These are phyloP conservation scores for Alexandromys fortis DNA, from an alignment of 2,113 vertebrate genomes.

Conservation along the genomic window DNA sequence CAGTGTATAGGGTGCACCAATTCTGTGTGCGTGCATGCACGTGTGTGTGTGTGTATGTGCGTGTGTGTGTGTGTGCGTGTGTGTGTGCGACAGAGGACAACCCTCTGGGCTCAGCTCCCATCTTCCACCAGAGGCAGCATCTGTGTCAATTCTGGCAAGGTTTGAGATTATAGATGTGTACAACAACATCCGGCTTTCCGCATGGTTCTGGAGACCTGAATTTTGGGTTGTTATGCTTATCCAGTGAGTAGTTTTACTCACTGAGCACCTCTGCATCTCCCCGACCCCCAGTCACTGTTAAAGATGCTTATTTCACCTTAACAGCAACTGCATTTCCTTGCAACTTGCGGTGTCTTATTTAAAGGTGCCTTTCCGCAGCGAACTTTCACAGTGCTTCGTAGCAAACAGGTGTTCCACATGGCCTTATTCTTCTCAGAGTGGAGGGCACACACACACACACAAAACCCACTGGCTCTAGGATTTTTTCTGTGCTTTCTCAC, in stretches of 20 bases:
- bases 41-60: too few species aligned
- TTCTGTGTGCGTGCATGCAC: too few species aligned
- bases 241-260: not conserved
- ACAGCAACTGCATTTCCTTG: not conserved
- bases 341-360: not conserved
- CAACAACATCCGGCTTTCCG: not conserved
- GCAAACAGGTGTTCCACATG: not conserved
- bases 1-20: not conserved
- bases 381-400: not conserved
- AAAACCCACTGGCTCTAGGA: not conserved
- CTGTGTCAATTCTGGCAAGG: not conserved
- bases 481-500: not conserved
- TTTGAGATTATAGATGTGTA: not conserved
- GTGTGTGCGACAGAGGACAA: not conserved
- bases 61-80: not conserved
- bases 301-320: not conserved
- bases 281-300: not conserved
- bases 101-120: not conserved
- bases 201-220: not conserved
- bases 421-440: not conserved
- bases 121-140: not conserved
- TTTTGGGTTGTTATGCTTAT: not conserved
- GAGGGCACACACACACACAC: fast-evolving
- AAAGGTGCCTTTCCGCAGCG: conserved; percentile 1
- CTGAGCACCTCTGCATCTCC: not conserved